Evolutionary conservation across 2,797 vertebrate species (phyloP).

Genomic region (Gymnoscopelus microlampas): DNA sequence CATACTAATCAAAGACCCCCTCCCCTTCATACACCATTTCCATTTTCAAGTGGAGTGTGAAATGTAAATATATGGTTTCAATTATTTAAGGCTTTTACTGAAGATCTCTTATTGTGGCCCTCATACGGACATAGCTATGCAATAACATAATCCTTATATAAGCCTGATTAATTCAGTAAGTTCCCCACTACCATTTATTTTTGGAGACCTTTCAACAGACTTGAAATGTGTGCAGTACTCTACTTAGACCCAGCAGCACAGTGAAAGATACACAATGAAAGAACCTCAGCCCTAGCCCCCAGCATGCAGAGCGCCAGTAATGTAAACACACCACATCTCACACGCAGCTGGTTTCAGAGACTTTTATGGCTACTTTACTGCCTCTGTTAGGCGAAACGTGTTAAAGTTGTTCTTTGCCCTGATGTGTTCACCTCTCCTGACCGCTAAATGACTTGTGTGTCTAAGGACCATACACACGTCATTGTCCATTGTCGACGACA

Average conservation of each 20-base stretch:
- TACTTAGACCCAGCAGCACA: constrained; percentile 26
- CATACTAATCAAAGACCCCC: too few species aligned
- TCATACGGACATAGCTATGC: neutral
- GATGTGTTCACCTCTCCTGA: constrained; percentile 4
- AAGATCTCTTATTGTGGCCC: neutral
- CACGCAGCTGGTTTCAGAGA: neutral
- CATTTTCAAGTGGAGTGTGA: too few species aligned
- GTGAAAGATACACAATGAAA: constrained; percentile 32
- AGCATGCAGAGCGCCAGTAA: constrained; percentile 24
- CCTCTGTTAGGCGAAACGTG: neutral
- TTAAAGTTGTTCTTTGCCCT: constrained; percentile 16
- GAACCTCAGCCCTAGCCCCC: constrained; percentile 13
- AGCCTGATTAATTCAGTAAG: neutral
- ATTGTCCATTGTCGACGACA: too few species aligned
- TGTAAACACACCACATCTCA: constrained; percentile 33
- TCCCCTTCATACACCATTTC: too few species aligned
- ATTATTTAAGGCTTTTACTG: too few species aligned
- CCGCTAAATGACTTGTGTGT: constrained; percentile 8
- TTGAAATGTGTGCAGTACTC: constrained; percentile 21
- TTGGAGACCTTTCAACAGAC: constrained; percentile 1
- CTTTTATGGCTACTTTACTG: neutral
- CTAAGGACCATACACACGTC: too few species aligned
- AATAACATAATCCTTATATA: constrained; percentile 5
- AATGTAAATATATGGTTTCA: too few species aligned
- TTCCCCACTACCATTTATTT: neutral